These are phyloP conservation scores for Corythoichthys intestinalis DNA, from an alignment of 2,113 vertebrate species.

Conservation along the genomic window DNA sequence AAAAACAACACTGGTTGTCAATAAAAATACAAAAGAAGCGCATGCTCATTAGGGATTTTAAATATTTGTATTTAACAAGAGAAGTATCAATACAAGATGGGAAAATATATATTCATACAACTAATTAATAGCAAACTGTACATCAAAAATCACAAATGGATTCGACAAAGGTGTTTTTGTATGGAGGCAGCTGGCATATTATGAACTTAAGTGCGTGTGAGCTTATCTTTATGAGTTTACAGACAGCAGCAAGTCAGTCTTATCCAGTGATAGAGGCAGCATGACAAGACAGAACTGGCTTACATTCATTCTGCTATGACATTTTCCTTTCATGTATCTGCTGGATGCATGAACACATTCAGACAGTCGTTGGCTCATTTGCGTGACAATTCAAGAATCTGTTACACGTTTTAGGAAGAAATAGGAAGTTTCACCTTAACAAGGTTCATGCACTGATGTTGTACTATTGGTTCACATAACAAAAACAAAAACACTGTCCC, in stretches of 20 bases:
- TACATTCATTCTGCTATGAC: conserved; percentile 35
- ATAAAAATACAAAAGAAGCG: too few species aligned
- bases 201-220: neutral
- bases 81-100: conserved; percentile 48
- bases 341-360: neutral
- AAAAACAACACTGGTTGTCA: too few species aligned
- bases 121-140: conserved; percentile 27
- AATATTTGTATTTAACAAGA: conserved; percentile 36
- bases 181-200: conserved; percentile 44
- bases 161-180: conserved; percentile 14
- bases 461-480: neutral
- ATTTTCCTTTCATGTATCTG: conserved; percentile 6
- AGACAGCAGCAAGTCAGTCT: conserved; percentile 17
- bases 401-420: neutral
- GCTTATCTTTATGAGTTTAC: neutral
- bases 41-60: neutral
- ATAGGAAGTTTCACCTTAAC: neutral
- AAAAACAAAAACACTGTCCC: neutral
- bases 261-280: conserved; percentile 42
- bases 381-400: neutral
- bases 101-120: conserved; percentile 45
- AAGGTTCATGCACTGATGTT: neutral
- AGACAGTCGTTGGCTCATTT: conserved; percentile 5
- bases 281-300: conserved; percentile 11
- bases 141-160: conserved; percentile 34